Conservation (phyloP, 2,888 invertebrate genomes). For the Orchesellides sinensis region DNA sequence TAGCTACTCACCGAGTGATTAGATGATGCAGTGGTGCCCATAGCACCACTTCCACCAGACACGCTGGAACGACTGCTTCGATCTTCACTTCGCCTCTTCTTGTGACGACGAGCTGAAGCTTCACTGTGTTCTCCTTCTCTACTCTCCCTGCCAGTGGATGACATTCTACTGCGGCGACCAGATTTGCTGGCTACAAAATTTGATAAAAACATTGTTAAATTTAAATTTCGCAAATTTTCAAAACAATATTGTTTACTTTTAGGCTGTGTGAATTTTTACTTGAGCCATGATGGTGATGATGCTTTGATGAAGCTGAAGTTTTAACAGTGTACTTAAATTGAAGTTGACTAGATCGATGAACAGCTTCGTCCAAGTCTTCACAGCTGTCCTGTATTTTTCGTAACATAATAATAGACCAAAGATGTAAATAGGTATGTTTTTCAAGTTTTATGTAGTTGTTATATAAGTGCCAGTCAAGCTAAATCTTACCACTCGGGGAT, state of each 20-base stretch:
- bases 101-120: conserved; percentile 64
- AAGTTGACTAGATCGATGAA: conserved; percentile 70
- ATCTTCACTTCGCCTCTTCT: conserved; percentile 73
- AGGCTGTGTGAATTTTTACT: conserved; percentile 45
- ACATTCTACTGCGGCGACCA: conserved; percentile 21
- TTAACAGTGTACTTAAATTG: conserved; percentile 60
- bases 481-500: conserved; percentile 83
- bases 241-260: too few relatives aligned
- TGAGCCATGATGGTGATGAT: conserved; percentile 54
- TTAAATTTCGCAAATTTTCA: not conserved
- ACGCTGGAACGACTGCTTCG: conserved; percentile 23
- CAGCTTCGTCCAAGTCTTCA: conserved; percentile 70
- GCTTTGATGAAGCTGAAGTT: conserved; percentile 67
- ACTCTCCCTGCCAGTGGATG: conserved; percentile 30
- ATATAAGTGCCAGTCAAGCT: too few relatives aligned
- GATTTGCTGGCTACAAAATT: not conserved
- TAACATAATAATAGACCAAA: not conserved
- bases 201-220: not conserved
- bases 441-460: not conserved
- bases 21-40: not conserved
- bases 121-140: conserved; percentile 60
- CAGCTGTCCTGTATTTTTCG: conserved; percentile 57
- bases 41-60: not conserved
- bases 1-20: conserved; percentile 57
- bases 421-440: not conserved